Conservation (phyloP, 2,888 invertebrate species). For the Halocaridina rubra region DNA sequence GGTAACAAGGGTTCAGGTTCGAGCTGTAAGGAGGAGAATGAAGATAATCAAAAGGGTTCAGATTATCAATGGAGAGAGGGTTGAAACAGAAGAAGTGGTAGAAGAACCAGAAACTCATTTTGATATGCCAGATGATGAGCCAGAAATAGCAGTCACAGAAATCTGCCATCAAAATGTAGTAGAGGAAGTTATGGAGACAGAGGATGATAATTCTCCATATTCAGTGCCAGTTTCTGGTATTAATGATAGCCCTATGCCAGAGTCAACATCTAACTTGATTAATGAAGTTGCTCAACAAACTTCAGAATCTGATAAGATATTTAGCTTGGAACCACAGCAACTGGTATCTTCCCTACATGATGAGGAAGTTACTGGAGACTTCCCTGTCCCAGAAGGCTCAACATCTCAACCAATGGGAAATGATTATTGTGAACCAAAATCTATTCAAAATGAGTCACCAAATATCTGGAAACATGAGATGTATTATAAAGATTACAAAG, state of each 20-base stretch:
- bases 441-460: too few relatives aligned
- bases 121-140: conserved; percentile 44
- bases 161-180: background rate
- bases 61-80: conserved; percentile 53
- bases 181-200: background rate
- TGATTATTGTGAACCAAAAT: background rate
- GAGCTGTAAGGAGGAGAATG: conserved; percentile 19
- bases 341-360: too few relatives aligned
- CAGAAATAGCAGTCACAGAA: conserved; percentile 41
- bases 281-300: background rate
- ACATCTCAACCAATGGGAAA: background rate
- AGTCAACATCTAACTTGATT: background rate
- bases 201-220: background rate
- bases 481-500: background rate
- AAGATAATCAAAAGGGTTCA: conserved; percentile 31
- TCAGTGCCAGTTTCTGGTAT: background rate
- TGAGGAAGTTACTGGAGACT: background rate
- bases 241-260: background rate
- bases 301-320: background rate
- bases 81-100: conserved; percentile 57
- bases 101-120: conserved; percentile 57
- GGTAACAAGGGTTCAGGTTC: conserved; percentile 7
- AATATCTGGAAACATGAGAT: background rate
- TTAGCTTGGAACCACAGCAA: background rate
- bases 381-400: background rate